phyloP scores from a whole-genome alignment of 2,888 invertebrate species.

The Cylloceria caligata region DNA sequence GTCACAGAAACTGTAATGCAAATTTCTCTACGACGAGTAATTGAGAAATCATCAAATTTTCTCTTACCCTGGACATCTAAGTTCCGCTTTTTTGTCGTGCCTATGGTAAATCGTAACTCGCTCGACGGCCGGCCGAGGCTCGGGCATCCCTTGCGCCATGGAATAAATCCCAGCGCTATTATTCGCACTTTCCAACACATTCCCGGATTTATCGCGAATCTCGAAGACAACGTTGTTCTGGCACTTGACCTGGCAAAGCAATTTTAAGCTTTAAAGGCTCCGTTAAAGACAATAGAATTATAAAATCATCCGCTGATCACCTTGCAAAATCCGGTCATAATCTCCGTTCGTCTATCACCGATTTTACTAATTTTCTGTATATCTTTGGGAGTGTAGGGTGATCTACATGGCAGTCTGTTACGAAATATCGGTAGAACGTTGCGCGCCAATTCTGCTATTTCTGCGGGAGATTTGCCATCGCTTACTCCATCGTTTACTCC shows the following conservation, averaged over 20 bases:
- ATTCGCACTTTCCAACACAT: slow-evolving; percentile 86
- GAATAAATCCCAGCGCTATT: slow-evolving; percentile 88
- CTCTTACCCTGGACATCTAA: slow-evolving; percentile 87
- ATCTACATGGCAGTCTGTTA: slow-evolving; percentile 87
- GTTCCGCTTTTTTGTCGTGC: slow-evolving; percentile 80
- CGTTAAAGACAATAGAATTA: background rate
- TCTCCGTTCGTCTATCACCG: slow-evolving; percentile 85
- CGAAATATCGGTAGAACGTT: slow-evolving; percentile 80
- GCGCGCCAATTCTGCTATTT: slow-evolving; percentile 55
- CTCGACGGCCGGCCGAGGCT: slow-evolving; percentile 83
- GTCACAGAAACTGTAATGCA: too few species aligned
- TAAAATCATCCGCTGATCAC: slow-evolving; percentile 75
- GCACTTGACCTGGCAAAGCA: slow-evolving; percentile 84
- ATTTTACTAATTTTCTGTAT: slow-evolving; percentile 83
- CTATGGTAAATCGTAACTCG: slow-evolving; percentile 83
- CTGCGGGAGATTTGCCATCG: slow-evolving; percentile 56
- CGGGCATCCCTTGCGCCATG: slow-evolving; percentile 85
- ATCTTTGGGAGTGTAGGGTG: slow-evolving; percentile 85
- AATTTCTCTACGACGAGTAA: slow-evolving; percentile 7
- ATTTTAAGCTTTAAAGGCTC: background rate
- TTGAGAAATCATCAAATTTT: slow-evolving; percentile 73
- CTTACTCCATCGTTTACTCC: too few species aligned
- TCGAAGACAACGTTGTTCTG: slow-evolving; percentile 85
- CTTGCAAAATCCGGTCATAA: slow-evolving; percentile 86
- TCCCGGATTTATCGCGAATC: slow-evolving; percentile 85